Base-by-base conservation (phyloP, 2,888 invertebrate species). In the Diadromus collaris region DNA sequence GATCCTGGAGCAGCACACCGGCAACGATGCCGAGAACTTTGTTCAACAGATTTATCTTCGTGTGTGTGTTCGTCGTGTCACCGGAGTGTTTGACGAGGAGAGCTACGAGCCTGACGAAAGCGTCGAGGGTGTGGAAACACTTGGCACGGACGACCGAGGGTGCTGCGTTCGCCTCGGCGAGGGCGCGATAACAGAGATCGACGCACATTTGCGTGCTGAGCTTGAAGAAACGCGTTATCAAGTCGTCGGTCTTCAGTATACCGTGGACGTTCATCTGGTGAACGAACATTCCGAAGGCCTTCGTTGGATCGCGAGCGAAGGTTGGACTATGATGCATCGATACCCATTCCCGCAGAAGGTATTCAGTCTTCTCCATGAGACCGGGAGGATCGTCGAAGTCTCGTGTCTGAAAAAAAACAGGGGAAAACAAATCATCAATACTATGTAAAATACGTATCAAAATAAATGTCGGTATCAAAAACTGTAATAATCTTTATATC, bases 201-300 rank as follows among this genome's bases (percentile, higher is more conserved):
- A 99, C 96, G 91, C 99, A 99, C 93, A 98, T 95, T 91, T 99
- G 98, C 0, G 98, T 98, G 73, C 98, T 98, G 79, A 99, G 94
- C 56, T 99, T 95, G 93, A 99, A 99, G 92, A 99, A 99, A 76
- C 99, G 92, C 0, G 98, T 98, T 81, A 99, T 98, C 87, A 98
- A 93, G 88, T 99, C 99, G 89, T 99, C 99, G 0, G 98, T 98
- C 91, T 99, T 99, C 69, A 99, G 92, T 78, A 99, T 98, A 5
- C 99, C 98, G 85, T 97, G 96, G 86, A 97, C 94, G 90, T 98
- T 98, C 98, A 99, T 98, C 91, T 98, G 96, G 88, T 97, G 97
- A 4, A 99, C 98, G 91, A 99, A 99, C 83, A 97, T 92, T 81
- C 96, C 95, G 91, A 99, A 98, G 51, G 98, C 97, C 91, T 98